phyloP scores from a whole-genome alignment of 2,797 vertebrate species.

The Hozukius guyotensis region DNA sequence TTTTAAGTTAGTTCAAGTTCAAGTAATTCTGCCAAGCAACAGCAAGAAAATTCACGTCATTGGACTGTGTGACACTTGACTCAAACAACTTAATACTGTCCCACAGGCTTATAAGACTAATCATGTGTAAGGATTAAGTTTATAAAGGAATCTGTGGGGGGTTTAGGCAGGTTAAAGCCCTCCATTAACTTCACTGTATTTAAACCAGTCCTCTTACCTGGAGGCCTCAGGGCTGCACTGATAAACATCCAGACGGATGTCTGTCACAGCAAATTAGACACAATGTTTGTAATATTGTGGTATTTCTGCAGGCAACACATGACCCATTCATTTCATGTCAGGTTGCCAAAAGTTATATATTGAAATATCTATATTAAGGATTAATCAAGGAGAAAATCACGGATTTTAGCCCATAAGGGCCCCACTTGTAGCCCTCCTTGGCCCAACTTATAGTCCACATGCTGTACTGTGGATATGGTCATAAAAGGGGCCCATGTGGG shows the following conservation, averaged over 20 bases:
- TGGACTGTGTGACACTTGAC: conserved; percentile 13
- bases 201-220: not conserved
- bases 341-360: not conserved
- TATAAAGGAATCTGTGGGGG: conserved; percentile 1
- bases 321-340: not conserved
- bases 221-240: not conserved
- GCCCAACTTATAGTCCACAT: not conserved
- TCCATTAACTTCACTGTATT: conserved; percentile 11
- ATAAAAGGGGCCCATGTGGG: not conserved
- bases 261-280: not conserved
- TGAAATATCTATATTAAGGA: not conserved
- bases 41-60: not conserved
- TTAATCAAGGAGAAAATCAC: not conserved
- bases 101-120: conserved; percentile 26
- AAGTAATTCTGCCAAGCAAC: not conserved
- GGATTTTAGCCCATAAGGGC: not conserved
- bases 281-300: too few relatives aligned
- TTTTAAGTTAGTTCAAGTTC: not conserved
- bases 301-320: not conserved
- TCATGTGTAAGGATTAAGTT: conserved; percentile 36
- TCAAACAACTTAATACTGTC: conserved; percentile 9
- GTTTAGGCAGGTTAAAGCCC: conserved; percentile 15
- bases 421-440: not conserved
- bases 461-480: not conserved
- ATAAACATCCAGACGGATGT: not conserved